Evolutionary conservation across 2,888 invertebrate species (phyloP).

Genomic region (Cremastinae sp.): DNA sequence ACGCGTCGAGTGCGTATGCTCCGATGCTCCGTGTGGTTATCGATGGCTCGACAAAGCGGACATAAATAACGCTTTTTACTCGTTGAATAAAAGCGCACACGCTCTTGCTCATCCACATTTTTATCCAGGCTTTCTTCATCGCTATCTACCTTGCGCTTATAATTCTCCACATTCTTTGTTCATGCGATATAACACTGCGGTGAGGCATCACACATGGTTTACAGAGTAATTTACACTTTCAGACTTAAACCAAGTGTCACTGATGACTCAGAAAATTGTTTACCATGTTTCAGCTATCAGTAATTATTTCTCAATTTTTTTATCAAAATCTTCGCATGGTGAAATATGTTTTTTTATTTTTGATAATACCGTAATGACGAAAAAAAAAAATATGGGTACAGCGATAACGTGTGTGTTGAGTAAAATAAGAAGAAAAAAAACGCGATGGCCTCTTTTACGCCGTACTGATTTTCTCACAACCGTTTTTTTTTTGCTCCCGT

Average conservation of each 20-base stretch:
- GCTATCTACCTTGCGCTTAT: slow-evolving; percentile 34
- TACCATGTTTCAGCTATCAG: no score
- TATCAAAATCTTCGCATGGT: no score
- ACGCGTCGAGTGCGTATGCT: slow-evolving; percentile 23
- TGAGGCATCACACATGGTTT: no score
- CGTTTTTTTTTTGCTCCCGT: slow-evolving; percentile 9
- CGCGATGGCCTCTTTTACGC: background rate
- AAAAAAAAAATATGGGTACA: background rate
- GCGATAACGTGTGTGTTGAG: background rate
- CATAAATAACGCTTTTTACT: slow-evolving; percentile 72
- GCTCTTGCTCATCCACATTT: slow-evolving; percentile 5
- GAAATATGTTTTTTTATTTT: no score
- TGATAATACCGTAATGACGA: background rate
- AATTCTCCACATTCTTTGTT: slow-evolving; percentile 18
- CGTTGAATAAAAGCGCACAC: slow-evolving; percentile 47
- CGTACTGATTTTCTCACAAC: background rate
- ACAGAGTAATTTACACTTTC: no score
- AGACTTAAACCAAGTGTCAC: no score
- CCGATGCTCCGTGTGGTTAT: slow-evolving; percentile 66
- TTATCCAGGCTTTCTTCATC: slow-evolving; percentile 26
- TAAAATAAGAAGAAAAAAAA: background rate
- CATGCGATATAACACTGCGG: no score
- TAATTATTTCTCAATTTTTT: no score
- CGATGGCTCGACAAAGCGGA: slow-evolving; percentile 76
- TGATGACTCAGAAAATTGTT: no score